Conservation (phyloP, 53 echinoderm and acorn worm species). For the Holothuria leucospilota region DNA sequence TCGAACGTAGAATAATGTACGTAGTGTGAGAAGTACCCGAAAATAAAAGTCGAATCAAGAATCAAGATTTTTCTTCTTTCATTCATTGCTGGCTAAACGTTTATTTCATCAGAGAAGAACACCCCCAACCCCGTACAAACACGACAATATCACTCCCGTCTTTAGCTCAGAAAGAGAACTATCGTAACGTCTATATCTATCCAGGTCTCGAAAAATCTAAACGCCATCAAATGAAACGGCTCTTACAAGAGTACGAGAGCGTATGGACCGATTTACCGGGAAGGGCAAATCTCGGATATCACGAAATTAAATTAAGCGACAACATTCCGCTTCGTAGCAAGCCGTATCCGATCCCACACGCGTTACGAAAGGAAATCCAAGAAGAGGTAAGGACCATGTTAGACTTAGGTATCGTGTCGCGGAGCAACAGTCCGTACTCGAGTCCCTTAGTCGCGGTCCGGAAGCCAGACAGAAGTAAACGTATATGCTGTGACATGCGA, state of each 20-base stretch:
- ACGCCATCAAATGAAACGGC: not conserved
- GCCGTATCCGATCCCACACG: conserved; percentile 65
- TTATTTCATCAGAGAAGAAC: too few relatives aligned
- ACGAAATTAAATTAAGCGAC: conserved; percentile 51
- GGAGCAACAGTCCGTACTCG: too few relatives aligned
- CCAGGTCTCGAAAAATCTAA: not conserved
- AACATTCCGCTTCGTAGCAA: conserved; percentile 34
- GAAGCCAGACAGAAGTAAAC: conserved; percentile 31
- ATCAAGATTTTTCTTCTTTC: too few relatives aligned
- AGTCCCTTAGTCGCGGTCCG: conserved; percentile 1
- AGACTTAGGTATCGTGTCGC: too few relatives aligned
- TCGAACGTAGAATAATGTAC: too few relatives aligned
- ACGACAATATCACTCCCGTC: too few relatives aligned
- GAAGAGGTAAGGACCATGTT: conserved; percentile 61
- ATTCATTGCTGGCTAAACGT: too few relatives aligned
- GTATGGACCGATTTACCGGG: conserved; percentile 68
- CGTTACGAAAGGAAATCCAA: conserved; percentile 30
- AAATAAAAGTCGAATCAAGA: too few relatives aligned
- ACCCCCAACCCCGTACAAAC: too few relatives aligned
- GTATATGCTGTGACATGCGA: conserved; percentile 51
- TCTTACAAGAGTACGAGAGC: conserved; percentile 37
- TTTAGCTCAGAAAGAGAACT: conserved; percentile 29
- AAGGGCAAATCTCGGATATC: conserved; percentile 44
- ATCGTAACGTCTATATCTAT: conserved; percentile 16
- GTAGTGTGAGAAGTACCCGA: too few relatives aligned